phyloP scores from a whole-genome alignment of 1,140 invertebrate genomes.

The Frieseomelitta varia region DNA sequence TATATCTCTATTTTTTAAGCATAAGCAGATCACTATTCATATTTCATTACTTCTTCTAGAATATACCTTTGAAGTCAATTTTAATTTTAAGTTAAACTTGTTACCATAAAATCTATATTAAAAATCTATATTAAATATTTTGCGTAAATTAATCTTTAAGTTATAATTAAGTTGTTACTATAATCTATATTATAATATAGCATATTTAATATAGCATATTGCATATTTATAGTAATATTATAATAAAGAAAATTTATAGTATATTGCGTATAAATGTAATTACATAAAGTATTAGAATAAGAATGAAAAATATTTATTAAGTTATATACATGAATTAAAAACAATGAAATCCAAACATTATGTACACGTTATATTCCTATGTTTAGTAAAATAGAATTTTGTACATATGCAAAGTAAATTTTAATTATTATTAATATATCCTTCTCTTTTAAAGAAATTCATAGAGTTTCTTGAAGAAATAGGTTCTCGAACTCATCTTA shows the following conservation, averaged over 20 bases:
- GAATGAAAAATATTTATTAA: conserved; percentile 16
- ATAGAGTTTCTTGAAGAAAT: no score
- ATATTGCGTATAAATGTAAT: background rate
- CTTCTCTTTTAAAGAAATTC: no score
- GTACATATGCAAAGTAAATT: conserved; percentile 5
- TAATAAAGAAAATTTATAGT: background rate
- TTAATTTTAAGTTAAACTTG: background rate
- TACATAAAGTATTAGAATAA: background rate
- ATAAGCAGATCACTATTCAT: background rate
- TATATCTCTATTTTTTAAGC: background rate
- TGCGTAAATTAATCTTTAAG: no score
- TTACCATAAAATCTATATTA: background rate
- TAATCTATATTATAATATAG: no score
- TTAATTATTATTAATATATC: background rate
- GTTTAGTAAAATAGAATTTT: background rate
- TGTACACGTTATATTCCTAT: background rate
- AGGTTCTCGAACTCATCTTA: no score
- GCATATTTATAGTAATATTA: no score
- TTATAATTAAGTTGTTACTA: no score
- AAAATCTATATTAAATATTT: no score
- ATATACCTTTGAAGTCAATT: background rate
- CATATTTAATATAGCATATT: no score
- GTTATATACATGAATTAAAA: background rate
- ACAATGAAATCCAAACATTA: background rate
- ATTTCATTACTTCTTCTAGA: background rate